Evolutionary conservation across 2,797 vertebrate genomes (phyloP), one percentile per base, ranked within the genome.

Genomic region (Girardinus metallicus): DNA sequence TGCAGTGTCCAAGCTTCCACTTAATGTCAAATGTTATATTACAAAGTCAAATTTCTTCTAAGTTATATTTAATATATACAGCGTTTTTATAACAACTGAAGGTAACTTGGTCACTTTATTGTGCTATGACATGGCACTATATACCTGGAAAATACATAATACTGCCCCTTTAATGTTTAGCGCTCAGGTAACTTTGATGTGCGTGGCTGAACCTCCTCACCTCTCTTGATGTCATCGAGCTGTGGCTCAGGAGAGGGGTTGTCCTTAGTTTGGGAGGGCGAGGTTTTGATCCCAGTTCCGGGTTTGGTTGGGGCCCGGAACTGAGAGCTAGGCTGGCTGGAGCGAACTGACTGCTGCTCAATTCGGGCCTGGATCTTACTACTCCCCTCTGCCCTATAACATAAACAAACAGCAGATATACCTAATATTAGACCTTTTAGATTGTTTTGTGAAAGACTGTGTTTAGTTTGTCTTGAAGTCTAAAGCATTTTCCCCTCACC

Each of bases 161-260:
- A 55, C 53, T 55, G 53, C 9, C 9, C 23, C 26, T 55, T 16
- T 21, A 36, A 13, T 55, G 18, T 76, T 46, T 41, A 8, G 12
- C n/a, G 2, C 13, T 46, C 1, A 23, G 18, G 62, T 76, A 15
- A 13, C n/a, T 29, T n/a, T 29, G 68, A 26, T 43, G n/a, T 29
- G 16, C 0, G 0, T 0, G 15, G 0, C 0, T 49, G 39, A 44
- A 75, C 36, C 15, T 29, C 44, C 90, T 92, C 92, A 99, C 98
- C 99, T 98, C 98, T 97, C 90, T 99, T 99, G 91, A 99, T 99
- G 93, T 99, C 99, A 77, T 99, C 98, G 5, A 99, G 95, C 92
- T 99, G 98, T 76, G 98, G 98, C 83, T 99, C 99, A 16, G 99
- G 99, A 0, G 98, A 99, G 70, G 98, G 98, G 75, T 99, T 97